Percentiles rank a stretch among this genome's conserved stretches.
These are phyloP conservation scores for Apostichopus leukothele DNA, from an alignment of 53 echinoderm and acorn worm species.

Conservation along the genomic window DNA sequence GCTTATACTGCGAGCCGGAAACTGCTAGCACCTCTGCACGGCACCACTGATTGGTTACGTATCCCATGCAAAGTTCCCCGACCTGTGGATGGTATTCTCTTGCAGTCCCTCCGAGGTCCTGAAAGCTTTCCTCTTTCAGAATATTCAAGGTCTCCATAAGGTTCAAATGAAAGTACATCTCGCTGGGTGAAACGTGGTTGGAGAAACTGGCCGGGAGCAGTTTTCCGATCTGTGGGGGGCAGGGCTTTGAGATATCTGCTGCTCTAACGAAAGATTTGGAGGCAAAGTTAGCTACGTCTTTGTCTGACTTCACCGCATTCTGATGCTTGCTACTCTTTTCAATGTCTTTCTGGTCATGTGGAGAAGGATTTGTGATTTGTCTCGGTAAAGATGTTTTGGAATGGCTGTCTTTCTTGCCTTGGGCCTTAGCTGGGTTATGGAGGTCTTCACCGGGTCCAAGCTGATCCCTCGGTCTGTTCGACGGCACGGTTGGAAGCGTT, in stretches of 20 bases:
- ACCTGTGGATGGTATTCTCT: background rate
- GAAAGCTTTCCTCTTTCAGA: background rate
- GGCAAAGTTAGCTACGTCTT: background rate
- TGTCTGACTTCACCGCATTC: background rate
- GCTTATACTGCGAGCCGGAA: background rate
- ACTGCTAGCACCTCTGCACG: conserved; percentile 20
- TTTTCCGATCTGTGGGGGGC: conserved; percentile 4
- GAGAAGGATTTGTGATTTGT: background rate
- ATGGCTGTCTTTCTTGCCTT: background rate
- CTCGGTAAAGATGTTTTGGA: background rate
- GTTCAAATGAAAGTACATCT: conserved; percentile 27
- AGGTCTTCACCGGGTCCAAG: background rate
- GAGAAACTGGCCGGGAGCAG: background rate
- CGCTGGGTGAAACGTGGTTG: background rate
- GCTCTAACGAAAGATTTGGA: conserved; percentile 2
- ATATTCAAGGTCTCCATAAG: conserved; percentile 25
- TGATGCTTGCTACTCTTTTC: background rate
- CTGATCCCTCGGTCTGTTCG: background rate
- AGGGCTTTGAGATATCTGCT: background rate
- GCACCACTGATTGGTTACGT: conserved; percentile 22
- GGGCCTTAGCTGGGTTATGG: too few relatives aligned
- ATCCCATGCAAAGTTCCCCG: conserved; percentile 41
- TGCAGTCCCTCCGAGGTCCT: background rate
- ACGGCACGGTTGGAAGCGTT: background rate
- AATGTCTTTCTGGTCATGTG: background rate